phyloP scores from a whole-genome alignment of 2,113 vertebrate genomes.

The Dipodomys spectabilis region DNA sequence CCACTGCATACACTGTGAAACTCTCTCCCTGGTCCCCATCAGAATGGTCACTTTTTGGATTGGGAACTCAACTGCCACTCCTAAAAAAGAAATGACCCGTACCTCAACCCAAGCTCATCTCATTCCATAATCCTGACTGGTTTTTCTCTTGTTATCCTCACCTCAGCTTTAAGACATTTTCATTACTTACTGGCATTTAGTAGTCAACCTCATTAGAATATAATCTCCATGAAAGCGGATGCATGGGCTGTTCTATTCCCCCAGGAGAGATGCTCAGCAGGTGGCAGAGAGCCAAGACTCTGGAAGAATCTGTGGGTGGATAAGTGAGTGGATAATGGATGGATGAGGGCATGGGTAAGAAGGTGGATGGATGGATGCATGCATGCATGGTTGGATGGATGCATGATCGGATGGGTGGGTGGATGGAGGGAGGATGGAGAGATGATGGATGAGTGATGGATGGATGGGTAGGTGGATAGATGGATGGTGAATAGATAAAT shows the following conservation, averaged over 20 bases:
- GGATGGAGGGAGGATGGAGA: neutral
- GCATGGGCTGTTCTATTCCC: neutral
- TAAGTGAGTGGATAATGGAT: too few relatives aligned
- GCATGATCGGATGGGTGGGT: neutral
- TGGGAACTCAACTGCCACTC: neutral
- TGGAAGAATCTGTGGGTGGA: neutral
- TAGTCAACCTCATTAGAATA: neutral
- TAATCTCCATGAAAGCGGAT: neutral
- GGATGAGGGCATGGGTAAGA: too few relatives aligned
- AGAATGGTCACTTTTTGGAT: neutral
- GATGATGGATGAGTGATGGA: neutral
- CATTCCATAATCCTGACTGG: neutral
- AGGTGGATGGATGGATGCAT: neutral
- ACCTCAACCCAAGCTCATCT: neutral
- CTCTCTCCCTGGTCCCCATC: neutral
- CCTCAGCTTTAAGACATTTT: neutral
- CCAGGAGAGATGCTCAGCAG: neutral
- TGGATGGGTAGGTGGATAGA: neutral
- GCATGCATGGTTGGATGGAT: neutral
- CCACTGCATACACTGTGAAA: neutral
- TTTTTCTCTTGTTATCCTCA: neutral
- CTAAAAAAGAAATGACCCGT: neutral
- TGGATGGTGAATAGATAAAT: neutral
- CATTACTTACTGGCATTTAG: neutral
- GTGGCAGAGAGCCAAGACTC: neutral